Evolutionary conservation across 2,113 vertebrate species (phyloP), one percentile per base, ranked within the genome.

Genomic region (Acrocephalus arundinaceus): DNA sequence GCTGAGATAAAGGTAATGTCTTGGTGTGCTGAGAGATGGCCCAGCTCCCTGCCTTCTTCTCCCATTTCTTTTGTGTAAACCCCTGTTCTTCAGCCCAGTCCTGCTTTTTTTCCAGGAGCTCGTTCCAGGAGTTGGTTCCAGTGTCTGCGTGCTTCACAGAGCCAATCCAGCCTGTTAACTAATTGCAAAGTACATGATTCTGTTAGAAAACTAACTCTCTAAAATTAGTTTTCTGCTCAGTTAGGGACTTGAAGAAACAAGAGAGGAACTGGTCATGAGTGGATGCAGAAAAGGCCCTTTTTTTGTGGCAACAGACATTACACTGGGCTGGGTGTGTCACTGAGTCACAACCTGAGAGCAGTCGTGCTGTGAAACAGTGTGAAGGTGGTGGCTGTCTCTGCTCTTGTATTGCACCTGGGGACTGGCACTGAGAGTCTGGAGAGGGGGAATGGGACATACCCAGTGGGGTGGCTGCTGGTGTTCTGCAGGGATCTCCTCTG

Each of bases 341-440:
- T 48, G 49, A 84, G 39, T 30, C 45, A 33, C 20, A 22, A 1
- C 21, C 30, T 15, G 21, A 52, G 54, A 76, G 58, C 58, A 31
- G 25, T 20, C 0, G 0, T 15, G 27, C 33, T 65, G 39, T 27
- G 27, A 39, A 52, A 54, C 7, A 49, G 15, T 1, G 0, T 31
- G 31, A 43, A 8, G 24, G 13, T 48, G 59, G 8, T 49, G 61
- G 13, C 74, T 37, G 66, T 78, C 10, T 67, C 77, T 71, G 71
- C 45, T 73, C 19, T 41, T 6, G 1, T 8, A 4, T 10, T 15
- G 14, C 52, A 67, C 15, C 35, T 1, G 2, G 39, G 28, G 31
- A 19, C 27, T 41, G 59, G 41, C n/a, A 8, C 27, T 37, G 7
- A 41, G 78, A 6, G 30, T 63, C 10, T 10, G 41, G 35, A 18